These are phyloP conservation scores for Brassicogethes aeneus DNA, from an alignment of 2,888 invertebrate genomes.

Conservation along the genomic window DNA sequence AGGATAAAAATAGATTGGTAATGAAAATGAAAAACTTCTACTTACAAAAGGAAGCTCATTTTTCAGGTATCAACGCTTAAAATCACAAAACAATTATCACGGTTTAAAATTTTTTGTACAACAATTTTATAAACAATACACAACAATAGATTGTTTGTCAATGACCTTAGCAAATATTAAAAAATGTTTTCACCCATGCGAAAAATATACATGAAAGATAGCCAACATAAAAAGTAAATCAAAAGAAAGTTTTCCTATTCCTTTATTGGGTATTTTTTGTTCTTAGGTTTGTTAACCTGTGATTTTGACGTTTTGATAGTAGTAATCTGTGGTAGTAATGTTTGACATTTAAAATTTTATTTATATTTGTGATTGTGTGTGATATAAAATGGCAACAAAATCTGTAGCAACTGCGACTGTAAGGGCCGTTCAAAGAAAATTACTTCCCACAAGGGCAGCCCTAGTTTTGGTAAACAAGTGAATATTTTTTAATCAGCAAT, in stretches of 20 bases:
- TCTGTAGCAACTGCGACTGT: slow-evolving; percentile 82
- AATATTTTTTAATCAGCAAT: background rate
- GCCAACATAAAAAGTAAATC: slow-evolving; percentile 2
- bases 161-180: slow-evolving; percentile 29
- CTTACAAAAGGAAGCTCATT: slow-evolving; percentile 61
- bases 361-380: no score
- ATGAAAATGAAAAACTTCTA: slow-evolving; percentile 24
- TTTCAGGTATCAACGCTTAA: slow-evolving; percentile 9
- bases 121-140: slow-evolving; percentile 4
- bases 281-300: background rate
- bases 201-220: slow-evolving; percentile 3
- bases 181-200: slow-evolving; percentile 25
- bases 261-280: no score
- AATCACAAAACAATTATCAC: background rate
- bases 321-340: no score
- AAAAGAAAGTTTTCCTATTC: no score
- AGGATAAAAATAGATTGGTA: slow-evolving; percentile 20
- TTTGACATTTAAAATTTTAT: background rate
- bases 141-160: slow-evolving; percentile 25
- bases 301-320: no score
- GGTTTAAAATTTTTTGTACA: background rate
- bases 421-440: slow-evolving; percentile 71
- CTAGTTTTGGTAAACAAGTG: slow-evolving; percentile 51
- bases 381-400: slow-evolving; percentile 70
- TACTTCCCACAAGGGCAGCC: slow-evolving; percentile 77